Percentiles rank a stretch among this genome's conserved stretches.
Evolutionary conservation across 2,888 invertebrate species (phyloP).

Genomic region (Sinodicranocentrus sp.): DNA sequence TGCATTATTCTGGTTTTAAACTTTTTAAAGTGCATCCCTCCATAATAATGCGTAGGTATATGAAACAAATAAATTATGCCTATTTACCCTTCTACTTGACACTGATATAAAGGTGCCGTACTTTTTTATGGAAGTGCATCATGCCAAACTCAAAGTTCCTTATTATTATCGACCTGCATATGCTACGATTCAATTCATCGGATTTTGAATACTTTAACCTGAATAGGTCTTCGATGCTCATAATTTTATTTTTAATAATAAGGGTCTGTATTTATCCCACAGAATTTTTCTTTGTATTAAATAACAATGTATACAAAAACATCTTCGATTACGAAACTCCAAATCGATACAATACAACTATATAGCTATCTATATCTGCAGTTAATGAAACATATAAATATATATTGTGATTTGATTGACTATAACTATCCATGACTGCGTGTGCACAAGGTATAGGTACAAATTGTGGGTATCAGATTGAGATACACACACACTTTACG

Average conservation of each 20-base stretch:
- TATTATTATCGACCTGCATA: neutral
- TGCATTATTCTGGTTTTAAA: conserved; percentile 14
- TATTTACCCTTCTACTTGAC: conserved; percentile 10
- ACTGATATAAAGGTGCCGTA: conserved; percentile 37
- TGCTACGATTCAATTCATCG: too few species aligned
- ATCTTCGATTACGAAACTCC: too few species aligned
- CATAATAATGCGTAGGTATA: neutral
- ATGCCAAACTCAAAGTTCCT: conserved; percentile 12
- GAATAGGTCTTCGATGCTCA: too few species aligned
- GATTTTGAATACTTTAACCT: too few species aligned
- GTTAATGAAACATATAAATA: too few species aligned
- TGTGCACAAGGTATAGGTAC: too few species aligned
- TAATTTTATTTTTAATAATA: neutral
- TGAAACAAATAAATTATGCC: conserved; percentile 32
- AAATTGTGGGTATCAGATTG: too few species aligned
- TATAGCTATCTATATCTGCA: too few species aligned
- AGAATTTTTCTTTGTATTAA: neutral
- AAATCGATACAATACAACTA: too few species aligned
- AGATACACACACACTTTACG: conserved; percentile 50
- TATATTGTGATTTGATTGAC: too few species aligned
- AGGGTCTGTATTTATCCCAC: neutral
- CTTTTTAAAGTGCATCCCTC: neutral
- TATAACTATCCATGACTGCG: too few species aligned
- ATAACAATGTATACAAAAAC: too few species aligned
- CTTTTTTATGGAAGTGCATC: conserved; percentile 45